These are phyloP conservation scores for Marmota flaviventris DNA, from an alignment of 2,113 vertebrate genomes.

Conservation along the genomic window DNA sequence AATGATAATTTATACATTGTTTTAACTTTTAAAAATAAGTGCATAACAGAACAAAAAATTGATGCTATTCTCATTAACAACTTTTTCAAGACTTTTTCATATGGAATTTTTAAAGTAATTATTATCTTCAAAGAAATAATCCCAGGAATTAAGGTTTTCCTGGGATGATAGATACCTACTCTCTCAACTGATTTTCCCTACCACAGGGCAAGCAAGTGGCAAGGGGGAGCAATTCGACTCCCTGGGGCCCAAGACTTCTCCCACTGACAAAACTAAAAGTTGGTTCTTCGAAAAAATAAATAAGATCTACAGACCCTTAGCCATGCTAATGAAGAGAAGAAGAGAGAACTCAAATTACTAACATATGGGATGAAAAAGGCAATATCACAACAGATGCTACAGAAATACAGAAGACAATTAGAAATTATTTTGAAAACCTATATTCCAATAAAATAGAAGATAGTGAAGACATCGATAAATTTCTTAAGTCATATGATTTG, in stretches of 20 bases:
- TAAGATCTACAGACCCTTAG: too few relatives aligned
- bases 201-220: too few relatives aligned
- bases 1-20: neutral
- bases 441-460: too few relatives aligned
- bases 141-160: neutral
- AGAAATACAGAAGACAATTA: too few relatives aligned
- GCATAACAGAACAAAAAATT: neutral
- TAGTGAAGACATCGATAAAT: too few relatives aligned
- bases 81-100: neutral
- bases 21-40: slow-evolving; percentile 47
- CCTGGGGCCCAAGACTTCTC: neutral
- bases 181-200: neutral
- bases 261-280: neutral
- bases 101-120: neutral
- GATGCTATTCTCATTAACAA: slow-evolving; percentile 4
- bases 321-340: too few relatives aligned
- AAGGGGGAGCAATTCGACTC: neutral
- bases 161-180: neutral
- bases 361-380: too few relatives aligned
- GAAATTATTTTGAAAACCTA: too few relatives aligned
- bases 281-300: too few relatives aligned
- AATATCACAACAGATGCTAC: too few relatives aligned
- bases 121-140: neutral
- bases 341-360: too few relatives aligned
- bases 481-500: too few relatives aligned